These are phyloP conservation scores for Tyto alba DNA, from an alignment of 2,113 vertebrate genomes.

Conservation along the genomic window DNA sequence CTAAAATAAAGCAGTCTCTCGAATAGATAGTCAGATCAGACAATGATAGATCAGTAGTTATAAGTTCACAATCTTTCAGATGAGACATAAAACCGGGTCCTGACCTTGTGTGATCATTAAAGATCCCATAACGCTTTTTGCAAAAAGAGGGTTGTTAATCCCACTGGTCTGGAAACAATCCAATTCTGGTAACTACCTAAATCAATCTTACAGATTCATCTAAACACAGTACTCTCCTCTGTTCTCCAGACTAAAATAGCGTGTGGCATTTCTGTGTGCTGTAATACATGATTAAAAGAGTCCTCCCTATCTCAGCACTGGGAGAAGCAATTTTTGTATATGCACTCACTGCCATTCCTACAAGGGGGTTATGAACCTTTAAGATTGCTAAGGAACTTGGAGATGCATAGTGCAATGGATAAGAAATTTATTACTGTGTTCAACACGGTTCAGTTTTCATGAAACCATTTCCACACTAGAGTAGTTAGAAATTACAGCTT, in stretches of 20 bases:
- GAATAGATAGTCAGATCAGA: slow-evolving; percentile 25
- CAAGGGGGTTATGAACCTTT: not conserved
- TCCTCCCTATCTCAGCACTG: not conserved
- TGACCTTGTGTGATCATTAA: slow-evolving; percentile 45
- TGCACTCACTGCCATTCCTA: not conserved
- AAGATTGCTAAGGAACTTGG: not conserved
- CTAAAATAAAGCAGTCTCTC: slow-evolving; percentile 26
- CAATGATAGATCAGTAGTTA: slow-evolving; percentile 10
- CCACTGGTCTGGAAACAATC: slow-evolving; percentile 38
- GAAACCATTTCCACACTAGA: not conserved
- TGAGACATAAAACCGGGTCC: slow-evolving; percentile 44
- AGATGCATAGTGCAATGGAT: not conserved
- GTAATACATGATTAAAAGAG: not conserved
- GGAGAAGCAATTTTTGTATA: not conserved
- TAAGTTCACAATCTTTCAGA: slow-evolving; percentile 46
- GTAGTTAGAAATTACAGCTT: not conserved
- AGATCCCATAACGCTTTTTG: slow-evolving; percentile 18
- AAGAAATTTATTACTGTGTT: not conserved
- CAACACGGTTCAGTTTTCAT: not conserved
- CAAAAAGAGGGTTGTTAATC: slow-evolving; percentile 20
- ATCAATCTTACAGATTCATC: slow-evolving; percentile 35
- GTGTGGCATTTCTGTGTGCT: not conserved
- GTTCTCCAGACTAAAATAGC: not conserved
- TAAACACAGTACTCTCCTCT: slow-evolving; percentile 1
- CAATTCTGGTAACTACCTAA: slow-evolving; percentile 36